phyloP scores from a whole-genome alignment of 2,113 vertebrate genomes.

The Paradoxurus hermaphroditus region DNA sequence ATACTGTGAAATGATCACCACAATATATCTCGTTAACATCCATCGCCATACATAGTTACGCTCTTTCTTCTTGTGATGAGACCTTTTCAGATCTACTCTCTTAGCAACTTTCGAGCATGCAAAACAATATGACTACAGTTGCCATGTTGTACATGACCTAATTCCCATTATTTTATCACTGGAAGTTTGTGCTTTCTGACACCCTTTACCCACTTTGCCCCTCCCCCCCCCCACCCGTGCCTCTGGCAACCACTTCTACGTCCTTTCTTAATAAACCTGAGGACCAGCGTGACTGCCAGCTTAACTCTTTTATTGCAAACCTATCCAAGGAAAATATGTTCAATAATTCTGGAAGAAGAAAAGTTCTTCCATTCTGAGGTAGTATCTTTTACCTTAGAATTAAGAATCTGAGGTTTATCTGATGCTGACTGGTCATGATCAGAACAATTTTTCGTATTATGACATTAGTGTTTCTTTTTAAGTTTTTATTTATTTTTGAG shows the following conservation, averaged over 20 bases:
- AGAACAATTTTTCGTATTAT: neutral
- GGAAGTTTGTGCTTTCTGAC: neutral
- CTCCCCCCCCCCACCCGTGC: too few species aligned
- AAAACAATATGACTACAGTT: neutral
- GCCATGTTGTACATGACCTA: neutral
- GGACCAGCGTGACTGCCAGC: neutral
- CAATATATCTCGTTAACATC: neutral
- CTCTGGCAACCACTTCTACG: neutral
- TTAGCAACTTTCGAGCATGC: neutral
- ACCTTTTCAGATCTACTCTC: neutral
- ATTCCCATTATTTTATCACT: neutral
- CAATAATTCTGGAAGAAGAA: neutral
- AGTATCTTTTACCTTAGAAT: slow-evolving; percentile 15
- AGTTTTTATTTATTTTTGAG: too few species aligned
- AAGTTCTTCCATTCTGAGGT: neutral
- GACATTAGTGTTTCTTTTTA: neutral
- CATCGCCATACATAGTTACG: neutral
- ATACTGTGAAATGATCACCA: neutral
- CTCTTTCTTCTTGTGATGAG: neutral
- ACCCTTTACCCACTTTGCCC: neutral
- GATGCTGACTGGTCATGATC: neutral
- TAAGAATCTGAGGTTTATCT: slow-evolving; percentile 3
- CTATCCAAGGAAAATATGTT: neutral
- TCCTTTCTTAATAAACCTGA: neutral
- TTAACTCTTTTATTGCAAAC: slow-evolving; percentile 10